A percentile compares a stretch with the other conserved stretches of the same genome.
Conservation (phyloP, 2,113 vertebrate genomes). For the Australoheros scitulus region DNA sequence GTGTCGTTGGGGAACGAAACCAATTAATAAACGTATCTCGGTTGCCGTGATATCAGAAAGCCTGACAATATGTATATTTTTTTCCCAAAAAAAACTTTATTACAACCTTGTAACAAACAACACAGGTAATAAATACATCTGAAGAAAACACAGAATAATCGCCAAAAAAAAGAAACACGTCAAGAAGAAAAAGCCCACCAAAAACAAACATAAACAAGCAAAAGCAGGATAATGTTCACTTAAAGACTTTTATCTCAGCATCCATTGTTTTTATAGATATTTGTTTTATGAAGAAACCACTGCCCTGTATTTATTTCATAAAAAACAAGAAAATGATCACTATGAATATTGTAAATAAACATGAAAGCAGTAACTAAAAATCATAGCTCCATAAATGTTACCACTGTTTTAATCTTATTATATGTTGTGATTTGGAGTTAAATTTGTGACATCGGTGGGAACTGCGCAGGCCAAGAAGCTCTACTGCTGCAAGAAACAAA, state of each 20-base stretch:
- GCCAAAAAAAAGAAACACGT: not conserved
- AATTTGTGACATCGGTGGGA: not conserved
- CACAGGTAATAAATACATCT: not conserved
- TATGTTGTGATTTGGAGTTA: too few species aligned
- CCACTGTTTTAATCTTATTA: not conserved
- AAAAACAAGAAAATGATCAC: not conserved
- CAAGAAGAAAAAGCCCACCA: not conserved
- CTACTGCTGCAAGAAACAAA: slow-evolving; percentile 13
- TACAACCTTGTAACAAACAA: not conserved
- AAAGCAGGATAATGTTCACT: not conserved
- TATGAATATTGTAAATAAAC: not conserved
- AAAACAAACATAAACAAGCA: not conserved
- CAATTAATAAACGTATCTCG: accelerated
- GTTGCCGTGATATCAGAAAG: not conserved
- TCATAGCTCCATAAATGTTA: too few species aligned
- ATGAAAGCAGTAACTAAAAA: too few species aligned
- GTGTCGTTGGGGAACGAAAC: not conserved
- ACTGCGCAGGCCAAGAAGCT: not conserved
- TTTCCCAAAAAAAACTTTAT: not conserved
- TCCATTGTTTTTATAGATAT: not conserved
- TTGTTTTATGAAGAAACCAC: not conserved
- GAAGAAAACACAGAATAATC: not conserved
- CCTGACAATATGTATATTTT: not conserved
- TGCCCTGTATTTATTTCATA: too few species aligned
- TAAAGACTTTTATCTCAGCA: not conserved